Percentiles rank a stretch among this genome's conserved stretches.
phyloP scores from a whole-genome alignment of 2,113 vertebrate species.

The Gopherus evgoodei region DNA sequence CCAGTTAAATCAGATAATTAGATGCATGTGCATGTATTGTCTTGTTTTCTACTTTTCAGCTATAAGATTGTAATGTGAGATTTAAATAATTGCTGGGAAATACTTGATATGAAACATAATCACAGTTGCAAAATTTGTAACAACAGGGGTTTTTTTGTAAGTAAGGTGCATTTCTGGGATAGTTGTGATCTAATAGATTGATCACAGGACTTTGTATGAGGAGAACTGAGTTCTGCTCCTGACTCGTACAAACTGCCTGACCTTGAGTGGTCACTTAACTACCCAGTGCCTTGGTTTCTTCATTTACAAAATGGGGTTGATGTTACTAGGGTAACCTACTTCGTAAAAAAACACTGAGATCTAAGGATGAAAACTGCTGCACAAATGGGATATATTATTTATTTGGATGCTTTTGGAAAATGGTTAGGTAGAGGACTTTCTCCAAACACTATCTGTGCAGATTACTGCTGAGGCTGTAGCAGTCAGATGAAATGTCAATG shows the following conservation, averaged over 20 bases:
- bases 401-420: neutral
- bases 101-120: neutral
- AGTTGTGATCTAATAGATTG: neutral
- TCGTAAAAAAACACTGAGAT: neutral
- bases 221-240: neutral
- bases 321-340: neutral
- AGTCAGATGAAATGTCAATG: neutral
- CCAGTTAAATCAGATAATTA: neutral
- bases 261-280: neutral
- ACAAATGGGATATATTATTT: neutral
- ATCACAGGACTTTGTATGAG: neutral
- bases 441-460: neutral
- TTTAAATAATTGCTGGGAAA: neutral
- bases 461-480: neutral
- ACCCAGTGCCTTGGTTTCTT: neutral
- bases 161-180: neutral
- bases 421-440: neutral
- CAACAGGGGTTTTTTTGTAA: fast-evolving
- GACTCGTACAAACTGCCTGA: neutral
- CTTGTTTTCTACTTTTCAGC: neutral
- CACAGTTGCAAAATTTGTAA: neutral
- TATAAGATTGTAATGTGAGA: neutral
- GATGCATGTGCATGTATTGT: neutral
- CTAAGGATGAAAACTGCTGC: neutral
- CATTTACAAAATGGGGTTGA: neutral